Percentiles rank a stretch among this genome's conserved stretches.
Evolutionary conservation across 2,888 invertebrate species (phyloP).

Genomic region (Erannis defoliaria): DNA sequence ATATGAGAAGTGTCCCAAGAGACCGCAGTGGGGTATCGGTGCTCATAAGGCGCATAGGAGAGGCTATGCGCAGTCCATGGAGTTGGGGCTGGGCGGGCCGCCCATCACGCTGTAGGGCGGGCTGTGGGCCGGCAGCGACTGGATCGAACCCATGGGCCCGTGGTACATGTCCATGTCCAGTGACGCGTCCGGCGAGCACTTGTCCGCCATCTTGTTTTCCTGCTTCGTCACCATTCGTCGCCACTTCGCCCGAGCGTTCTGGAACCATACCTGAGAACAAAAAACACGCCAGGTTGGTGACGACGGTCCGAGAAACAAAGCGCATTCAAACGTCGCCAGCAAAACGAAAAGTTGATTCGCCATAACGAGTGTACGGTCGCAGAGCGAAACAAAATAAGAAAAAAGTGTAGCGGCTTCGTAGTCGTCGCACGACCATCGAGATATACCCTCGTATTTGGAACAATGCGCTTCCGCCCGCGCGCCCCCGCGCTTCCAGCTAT

Average conservation of each 20-base stretch:
- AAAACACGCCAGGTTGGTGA: constrained; percentile 60
- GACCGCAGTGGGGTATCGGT: constrained; percentile 37
- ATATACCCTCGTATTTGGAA: constrained; percentile 41
- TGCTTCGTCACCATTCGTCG: constrained; percentile 94
- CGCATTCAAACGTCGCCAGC: constrained; percentile 58
- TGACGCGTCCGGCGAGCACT: constrained; percentile 89
- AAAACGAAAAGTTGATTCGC: constrained; percentile 60
- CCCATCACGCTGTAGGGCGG: constrained; percentile 90
- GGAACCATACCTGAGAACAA: constrained; percentile 96
- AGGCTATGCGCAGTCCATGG: constrained; percentile 91
- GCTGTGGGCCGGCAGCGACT: constrained; percentile 90
- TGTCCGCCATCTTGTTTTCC: constrained; percentile 91
- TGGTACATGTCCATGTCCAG: constrained; percentile 89
- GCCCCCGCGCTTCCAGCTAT: constrained; percentile 39
- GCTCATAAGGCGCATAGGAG: constrained; percentile 79
- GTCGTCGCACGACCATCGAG: constrained; percentile 47
- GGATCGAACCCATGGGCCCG: constrained; percentile 88
- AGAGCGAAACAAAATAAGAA: constrained; percentile 49
- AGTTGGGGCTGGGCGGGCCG: constrained; percentile 89
- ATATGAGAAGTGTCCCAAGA: constrained; percentile 16
- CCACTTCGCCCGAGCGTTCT: constrained; percentile 97
- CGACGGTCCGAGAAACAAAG: constrained; percentile 57
- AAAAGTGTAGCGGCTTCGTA: constrained; percentile 34
- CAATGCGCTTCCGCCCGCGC: constrained; percentile 42
- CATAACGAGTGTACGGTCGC: constrained; percentile 59